Base-by-base conservation (phyloP, 2,113 vertebrate genomes). In the Bambusicola thoracicus region DNA sequence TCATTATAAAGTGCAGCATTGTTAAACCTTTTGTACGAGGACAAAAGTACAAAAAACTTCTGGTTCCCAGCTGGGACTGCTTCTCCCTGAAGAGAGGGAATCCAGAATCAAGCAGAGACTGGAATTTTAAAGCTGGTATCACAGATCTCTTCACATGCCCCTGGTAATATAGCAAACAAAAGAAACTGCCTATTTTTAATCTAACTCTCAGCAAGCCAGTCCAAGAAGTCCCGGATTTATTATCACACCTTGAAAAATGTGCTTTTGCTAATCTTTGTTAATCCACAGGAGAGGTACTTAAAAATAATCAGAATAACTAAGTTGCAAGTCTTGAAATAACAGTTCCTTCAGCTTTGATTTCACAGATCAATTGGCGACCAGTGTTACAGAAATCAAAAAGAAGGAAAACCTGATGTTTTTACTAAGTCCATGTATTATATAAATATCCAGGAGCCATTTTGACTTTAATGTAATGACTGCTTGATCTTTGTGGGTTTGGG, bases 401-500 rank as follows among this genome's bases (percentile, higher is more conserved):
- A 53, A 13, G 22, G 55, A 53, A 92, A 93, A 55, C 29, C 36
- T 53, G 18, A 32, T 61, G 56, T 8, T 91, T 81, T 91, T 78
- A 48, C 38, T 2, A 7, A 86, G 16, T 63, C 61, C 43, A 75
- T 61, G 10, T 13, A 34, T 36, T 80, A 61, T 40, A 49, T 78
- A 88, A 84, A 76, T 38, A 76, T 44, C 72, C 48, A 69, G 70
- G 38, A 87, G 17, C 22, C 48, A 29, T 81, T 76, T 84, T 56
- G 36, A n/a, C 18, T 94, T 68, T 72, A 66, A 87, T 55, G 65
- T 68, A 32, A 86, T 30, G 30, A 16, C 32, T 62, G 25, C 63
- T 80, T 73, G 43, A 72, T 68, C 82, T 46, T 90, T 66, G 10
- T 70, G 97, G 96, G 76, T 98, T 14, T 97, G 98, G 97, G 79